phyloP scores from a whole-genome alignment of 2,888 invertebrate species.

The Melipona beecheii region DNA sequence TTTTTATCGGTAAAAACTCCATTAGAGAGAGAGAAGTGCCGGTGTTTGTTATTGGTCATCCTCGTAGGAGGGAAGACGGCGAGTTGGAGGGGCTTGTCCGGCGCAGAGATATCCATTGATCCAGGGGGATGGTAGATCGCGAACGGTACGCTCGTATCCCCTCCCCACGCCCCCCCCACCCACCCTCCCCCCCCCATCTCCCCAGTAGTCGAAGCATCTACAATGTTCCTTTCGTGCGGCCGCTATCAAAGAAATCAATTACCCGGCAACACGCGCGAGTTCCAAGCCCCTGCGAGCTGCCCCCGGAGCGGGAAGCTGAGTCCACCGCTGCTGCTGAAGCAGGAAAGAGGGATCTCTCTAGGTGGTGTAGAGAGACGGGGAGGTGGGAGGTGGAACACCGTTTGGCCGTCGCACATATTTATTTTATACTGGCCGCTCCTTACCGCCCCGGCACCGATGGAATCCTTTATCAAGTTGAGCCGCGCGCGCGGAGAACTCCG shows the following conservation, averaged over 20 bases:
- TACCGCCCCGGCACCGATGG: constrained; percentile 63
- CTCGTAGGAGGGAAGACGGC: constrained; percentile 71
- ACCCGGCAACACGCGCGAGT: constrained; percentile 74
- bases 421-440: constrained; percentile 74
- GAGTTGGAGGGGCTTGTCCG: constrained; percentile 76
- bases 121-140: constrained; percentile 77
- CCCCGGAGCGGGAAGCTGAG: constrained; percentile 27
- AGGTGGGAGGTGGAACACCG: constrained; percentile 25
- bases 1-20: constrained; percentile 84
- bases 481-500: constrained; percentile 61
- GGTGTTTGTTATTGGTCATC: constrained; percentile 84
- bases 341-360: not conserved
- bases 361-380: not conserved
- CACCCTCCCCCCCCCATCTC: constrained; percentile 50
- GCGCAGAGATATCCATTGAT: constrained; percentile 81
- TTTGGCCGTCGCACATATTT: constrained; percentile 73
- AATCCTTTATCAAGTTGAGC: constrained; percentile 73
- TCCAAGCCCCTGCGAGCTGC: constrained; percentile 52
- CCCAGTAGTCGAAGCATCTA: constrained; percentile 71
- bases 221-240: constrained; percentile 76
- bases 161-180: constrained; percentile 54
- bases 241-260: constrained; percentile 81
- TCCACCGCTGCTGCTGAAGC: constrained; percentile 34
- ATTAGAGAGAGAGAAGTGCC: constrained; percentile 81
- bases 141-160: constrained; percentile 57